These are phyloP conservation scores for Colletes gigas DNA, from an alignment of 1,140 invertebrate species.

Conservation along the genomic window DNA sequence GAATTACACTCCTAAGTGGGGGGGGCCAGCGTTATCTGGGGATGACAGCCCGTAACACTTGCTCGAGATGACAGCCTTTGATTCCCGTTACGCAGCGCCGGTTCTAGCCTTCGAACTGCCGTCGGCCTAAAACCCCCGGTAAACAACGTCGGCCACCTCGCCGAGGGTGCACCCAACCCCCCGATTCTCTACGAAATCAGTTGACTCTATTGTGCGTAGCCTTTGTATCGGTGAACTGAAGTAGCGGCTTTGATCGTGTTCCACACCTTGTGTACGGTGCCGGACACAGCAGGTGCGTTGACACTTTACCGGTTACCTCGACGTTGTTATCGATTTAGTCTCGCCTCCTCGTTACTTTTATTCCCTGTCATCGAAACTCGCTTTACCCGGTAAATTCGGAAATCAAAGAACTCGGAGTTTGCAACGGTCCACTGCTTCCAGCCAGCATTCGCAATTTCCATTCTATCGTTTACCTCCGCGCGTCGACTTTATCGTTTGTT, in stretches of 20 bases:
- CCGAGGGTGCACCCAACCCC: constrained; percentile 10
- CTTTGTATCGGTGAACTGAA: constrained; percentile 58
- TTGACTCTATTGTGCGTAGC: constrained; percentile 60
- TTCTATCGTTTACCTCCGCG: no score
- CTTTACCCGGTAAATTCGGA: not conserved
- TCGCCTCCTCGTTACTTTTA: constrained; percentile 24
- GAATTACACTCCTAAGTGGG: constrained; percentile 20
- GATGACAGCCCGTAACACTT: constrained; percentile 65
- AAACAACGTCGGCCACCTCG: constrained; percentile 45
- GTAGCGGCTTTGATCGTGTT: constrained; percentile 60
- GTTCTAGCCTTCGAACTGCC: constrained; percentile 41
- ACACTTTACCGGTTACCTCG: constrained; percentile 42
- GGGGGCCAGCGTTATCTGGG: constrained; percentile 49
- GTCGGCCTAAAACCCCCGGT: constrained; percentile 39
- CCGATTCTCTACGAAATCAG: constrained; percentile 52
- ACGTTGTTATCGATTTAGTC: constrained; percentile 23
- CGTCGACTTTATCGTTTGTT: no score
- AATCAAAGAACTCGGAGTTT: not conserved
- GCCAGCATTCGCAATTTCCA: no score
- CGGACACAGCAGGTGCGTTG: constrained; percentile 58
- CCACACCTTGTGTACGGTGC: constrained; percentile 45
- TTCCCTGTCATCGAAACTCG: not conserved
- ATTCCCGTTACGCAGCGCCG: constrained; percentile 51
- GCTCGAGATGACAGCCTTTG: constrained; percentile 65
- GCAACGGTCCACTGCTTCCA: no score